Evolutionary conservation across 2,797 vertebrate species (phyloP).

Genomic region (Crax fasciolata): DNA sequence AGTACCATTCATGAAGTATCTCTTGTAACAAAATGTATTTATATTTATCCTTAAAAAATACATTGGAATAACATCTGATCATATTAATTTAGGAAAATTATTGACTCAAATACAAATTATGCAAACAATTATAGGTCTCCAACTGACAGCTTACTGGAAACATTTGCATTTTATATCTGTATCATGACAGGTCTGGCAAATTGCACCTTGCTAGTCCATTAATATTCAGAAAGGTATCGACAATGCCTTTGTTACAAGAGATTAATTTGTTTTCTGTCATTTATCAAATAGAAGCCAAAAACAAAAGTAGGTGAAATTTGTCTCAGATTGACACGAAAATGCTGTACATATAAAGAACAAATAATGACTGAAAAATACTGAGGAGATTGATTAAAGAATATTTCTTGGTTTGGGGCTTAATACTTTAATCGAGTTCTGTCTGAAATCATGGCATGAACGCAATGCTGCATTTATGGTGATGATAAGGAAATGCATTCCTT

Average conservation of each 20-base stretch:
- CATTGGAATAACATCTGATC: background rate
- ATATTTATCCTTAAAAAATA: slow-evolving; percentile 44
- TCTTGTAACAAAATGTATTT: background rate
- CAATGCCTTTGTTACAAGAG: background rate
- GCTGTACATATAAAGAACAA: slow-evolving; percentile 15
- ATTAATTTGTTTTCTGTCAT: slow-evolving; percentile 33
- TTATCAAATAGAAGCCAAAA: slow-evolving; percentile 4
- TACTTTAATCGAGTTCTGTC: background rate
- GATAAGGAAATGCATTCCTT: background rate
- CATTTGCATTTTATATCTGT: background rate
- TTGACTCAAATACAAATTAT: background rate
- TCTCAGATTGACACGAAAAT: slow-evolving; percentile 23
- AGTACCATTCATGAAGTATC: background rate
- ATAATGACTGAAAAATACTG: background rate
- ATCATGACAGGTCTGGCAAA: background rate
- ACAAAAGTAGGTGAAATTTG: slow-evolving; percentile 13
- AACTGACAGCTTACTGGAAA: background rate
- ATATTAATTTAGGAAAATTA: background rate
- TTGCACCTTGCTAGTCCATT: background rate
- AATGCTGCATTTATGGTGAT: background rate
- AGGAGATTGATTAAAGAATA: slow-evolving; percentile 30
- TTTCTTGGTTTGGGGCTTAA: background rate
- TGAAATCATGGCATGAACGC: background rate
- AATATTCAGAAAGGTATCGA: slow-evolving; percentile 41
- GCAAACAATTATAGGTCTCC: background rate